Conservation (phyloP, 2,888 invertebrate species). For the Tortricodes alternella region DNA sequence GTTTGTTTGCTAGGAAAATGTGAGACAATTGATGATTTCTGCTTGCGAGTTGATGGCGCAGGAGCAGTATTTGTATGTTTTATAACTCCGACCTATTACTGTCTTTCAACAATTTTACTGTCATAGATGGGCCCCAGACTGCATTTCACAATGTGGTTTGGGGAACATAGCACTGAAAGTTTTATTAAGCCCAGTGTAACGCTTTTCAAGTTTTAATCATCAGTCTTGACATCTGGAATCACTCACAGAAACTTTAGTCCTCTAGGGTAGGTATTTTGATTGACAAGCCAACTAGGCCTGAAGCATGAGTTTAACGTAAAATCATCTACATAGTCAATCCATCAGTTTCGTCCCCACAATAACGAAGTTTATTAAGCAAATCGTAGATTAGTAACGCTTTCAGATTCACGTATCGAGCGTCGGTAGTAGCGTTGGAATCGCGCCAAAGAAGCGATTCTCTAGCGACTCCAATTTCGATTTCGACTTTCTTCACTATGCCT, state of each 20-base stretch:
- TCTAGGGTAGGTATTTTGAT: no score
- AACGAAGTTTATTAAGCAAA: conserved; percentile 46
- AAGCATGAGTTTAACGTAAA: not conserved
- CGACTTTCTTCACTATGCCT: not conserved
- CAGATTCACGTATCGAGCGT: conserved; percentile 41
- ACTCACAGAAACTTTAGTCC: no score
- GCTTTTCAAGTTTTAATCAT: no score
- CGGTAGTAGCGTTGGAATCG: conserved; percentile 45
- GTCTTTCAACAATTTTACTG: no score
- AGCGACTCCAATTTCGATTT: conserved; percentile 9
- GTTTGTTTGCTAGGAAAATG: conserved; percentile 2
- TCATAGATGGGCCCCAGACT: no score
- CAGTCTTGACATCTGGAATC: no score
- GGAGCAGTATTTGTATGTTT: not conserved
- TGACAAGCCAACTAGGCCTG: no score
- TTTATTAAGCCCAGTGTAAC: no score
- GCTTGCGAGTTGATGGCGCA: not conserved
- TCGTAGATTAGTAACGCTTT: conserved; percentile 51
- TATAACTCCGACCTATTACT: no score
- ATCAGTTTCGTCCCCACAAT: conserved; percentile 38
- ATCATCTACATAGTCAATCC: conserved; percentile 33
- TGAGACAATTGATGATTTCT: not conserved
- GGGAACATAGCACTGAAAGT: no score
- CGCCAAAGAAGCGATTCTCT: conserved; percentile 39
- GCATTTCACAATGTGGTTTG: no score